These are phyloP conservation scores for Folsomia manolachei DNA, from an alignment of 2,888 invertebrate species.

Conservation along the genomic window DNA sequence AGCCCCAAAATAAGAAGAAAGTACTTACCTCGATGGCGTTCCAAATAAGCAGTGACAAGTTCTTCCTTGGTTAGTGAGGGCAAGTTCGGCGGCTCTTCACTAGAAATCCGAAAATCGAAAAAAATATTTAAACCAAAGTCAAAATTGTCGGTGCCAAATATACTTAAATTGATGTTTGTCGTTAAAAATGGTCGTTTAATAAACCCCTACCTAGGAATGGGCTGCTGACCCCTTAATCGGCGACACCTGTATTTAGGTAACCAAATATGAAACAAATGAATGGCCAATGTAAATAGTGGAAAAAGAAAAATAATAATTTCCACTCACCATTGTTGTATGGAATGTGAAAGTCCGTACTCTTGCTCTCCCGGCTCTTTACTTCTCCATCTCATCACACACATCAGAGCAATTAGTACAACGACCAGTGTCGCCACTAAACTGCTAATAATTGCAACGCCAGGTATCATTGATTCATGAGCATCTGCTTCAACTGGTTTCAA, in stretches of 20 bases:
- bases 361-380: constrained; percentile 47
- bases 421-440: constrained; percentile 68
- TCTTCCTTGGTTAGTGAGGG: constrained; percentile 74
- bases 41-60: constrained; percentile 72
- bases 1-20: too few species aligned
- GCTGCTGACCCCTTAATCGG: constrained; percentile 66
- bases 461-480: constrained; percentile 25
- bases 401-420: constrained; percentile 62
- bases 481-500: constrained; percentile 53
- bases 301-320: too few species aligned
- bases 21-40: constrained; percentile 78
- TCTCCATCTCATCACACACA: constrained; percentile 50
- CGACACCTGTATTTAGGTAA: too few species aligned
- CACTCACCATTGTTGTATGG: constrained; percentile 48
- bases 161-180: too few species aligned
- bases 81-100: constrained; percentile 73
- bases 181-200: too few species aligned
- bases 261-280: too few species aligned
- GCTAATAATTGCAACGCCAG: constrained; percentile 54
- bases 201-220: too few species aligned
- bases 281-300: too few species aligned
- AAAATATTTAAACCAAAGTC: too few species aligned
- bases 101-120: too few species aligned
- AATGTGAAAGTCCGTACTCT: constrained; percentile 47
- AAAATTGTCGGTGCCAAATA: too few species aligned